Conservation (phyloP, 2,797 vertebrate species). For the Anniella stebbinsi region DNA sequence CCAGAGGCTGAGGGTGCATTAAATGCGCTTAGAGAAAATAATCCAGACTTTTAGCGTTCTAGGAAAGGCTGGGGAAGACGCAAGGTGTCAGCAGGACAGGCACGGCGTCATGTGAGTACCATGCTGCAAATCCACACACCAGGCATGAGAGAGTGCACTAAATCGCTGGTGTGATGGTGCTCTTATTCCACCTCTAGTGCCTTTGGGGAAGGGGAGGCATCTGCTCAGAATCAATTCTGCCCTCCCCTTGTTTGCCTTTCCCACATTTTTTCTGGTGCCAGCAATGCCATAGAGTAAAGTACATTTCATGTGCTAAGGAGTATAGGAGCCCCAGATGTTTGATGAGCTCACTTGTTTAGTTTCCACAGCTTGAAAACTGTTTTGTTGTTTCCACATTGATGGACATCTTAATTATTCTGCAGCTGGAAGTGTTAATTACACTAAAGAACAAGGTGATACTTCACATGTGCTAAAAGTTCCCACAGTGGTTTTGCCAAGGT, state of each 20-base stretch:
- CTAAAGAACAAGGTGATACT: slow-evolving; percentile 64
- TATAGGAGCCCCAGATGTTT: slow-evolving; percentile 16
- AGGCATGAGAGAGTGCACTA: too few species aligned
- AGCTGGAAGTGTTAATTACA: slow-evolving; percentile 71
- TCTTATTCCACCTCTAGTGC: too few species aligned
- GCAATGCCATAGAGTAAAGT: not conserved
- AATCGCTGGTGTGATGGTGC: too few species aligned
- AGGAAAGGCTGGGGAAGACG: too few species aligned
- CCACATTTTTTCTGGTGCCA: slow-evolving; percentile 2
- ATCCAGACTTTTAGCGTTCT: too few species aligned
- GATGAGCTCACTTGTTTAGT: slow-evolving; percentile 43
- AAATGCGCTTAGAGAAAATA: too few species aligned
- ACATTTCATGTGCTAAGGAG: accelerated
- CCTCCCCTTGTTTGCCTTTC: not conserved
- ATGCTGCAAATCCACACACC: too few species aligned
- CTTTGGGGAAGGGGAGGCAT: too few species aligned
- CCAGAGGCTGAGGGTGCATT: too few species aligned
- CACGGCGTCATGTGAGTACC: too few species aligned
- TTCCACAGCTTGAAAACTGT: slow-evolving; percentile 66
- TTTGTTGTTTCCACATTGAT: slow-evolving; percentile 71
- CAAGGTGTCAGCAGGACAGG: too few species aligned
- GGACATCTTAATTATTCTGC: slow-evolving; percentile 78
- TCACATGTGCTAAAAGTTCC: slow-evolving; percentile 73
- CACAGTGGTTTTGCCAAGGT: slow-evolving; percentile 55
- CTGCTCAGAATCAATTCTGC: not conserved